Evolutionary conservation across 2,888 invertebrate species (phyloP), one percentile per base, ranked within the genome.

Genomic region (Cerceris ruficornis): DNA sequence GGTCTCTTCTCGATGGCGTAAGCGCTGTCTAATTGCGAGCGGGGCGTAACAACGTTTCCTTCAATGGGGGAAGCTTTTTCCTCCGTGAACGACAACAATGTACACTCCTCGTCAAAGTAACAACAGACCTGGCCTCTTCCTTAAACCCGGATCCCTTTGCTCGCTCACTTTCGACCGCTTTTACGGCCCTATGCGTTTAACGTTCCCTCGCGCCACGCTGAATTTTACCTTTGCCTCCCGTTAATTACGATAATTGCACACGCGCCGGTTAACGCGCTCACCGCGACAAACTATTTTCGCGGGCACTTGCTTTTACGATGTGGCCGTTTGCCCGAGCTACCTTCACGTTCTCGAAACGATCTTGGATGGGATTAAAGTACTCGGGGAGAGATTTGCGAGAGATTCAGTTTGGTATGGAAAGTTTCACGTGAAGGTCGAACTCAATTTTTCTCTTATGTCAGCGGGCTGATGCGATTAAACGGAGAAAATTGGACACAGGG

Each of bases 1-100:
- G 28, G 28, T 4, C 28, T 28, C 60, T 43, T n/a, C 60, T 41
- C 14, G 66, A 54, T 14, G 11, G 49, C 42, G 57, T 61, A 55
- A 55, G 55, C 55, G 9, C 8, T 17, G 55, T 57, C 6, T 73
- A 69, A 73, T 73, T 73, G 49, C 28, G n/a, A 15, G 13, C 41
- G 15, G 13, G 13, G 17, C 59, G 49, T 43, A 64, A 57, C 50
- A 57, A 54, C 64, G 11, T 72, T 61, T 61, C 14, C 15, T 50
- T 43, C 15, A 7, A 15, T 2, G 15, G 13, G 41, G 13, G 62
- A 69, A 73, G 43, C 68, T 17, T 61, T 55, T 49, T 49, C 13
- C 49, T n/a, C 15, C 8, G 41, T 11, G 59, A 71, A 52, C 42
- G 52, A 13, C 50, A 54, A 60, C 57, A 62, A 43, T 59, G 74